Evolutionary conservation across 2,888 invertebrate genomes (phyloP).

Genomic region (Ecdyonurus torrentis): DNA sequence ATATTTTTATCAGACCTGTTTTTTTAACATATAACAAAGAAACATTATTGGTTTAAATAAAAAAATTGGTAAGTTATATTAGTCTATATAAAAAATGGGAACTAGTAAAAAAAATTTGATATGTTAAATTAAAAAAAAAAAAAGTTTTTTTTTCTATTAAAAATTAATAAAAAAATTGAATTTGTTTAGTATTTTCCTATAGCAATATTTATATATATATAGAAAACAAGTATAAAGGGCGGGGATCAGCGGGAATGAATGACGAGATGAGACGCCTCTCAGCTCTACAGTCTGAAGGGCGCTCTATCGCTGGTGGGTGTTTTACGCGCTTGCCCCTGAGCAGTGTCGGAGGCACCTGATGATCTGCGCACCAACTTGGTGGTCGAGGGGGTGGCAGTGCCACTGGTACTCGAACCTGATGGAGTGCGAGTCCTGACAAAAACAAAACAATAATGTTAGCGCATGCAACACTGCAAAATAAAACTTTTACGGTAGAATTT

Average conservation of each 20-base stretch:
- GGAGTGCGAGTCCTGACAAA: conserved; percentile 53
- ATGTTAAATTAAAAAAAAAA: not conserved
- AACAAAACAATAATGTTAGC: too few species aligned
- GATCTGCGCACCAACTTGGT: conserved; percentile 45
- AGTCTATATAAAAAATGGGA: not conserved
- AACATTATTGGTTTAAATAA: not conserved
- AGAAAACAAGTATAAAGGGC: not conserved
- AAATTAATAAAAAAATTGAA: too few species aligned
- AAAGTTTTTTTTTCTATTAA: not conserved
- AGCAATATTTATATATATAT: not conserved
- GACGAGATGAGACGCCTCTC: too few species aligned
- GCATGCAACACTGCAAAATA: too few species aligned
- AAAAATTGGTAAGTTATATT: not conserved
- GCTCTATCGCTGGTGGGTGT: conserved; percentile 34
- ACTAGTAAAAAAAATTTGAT: not conserved
- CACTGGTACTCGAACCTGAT: conserved; percentile 45
- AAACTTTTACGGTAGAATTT: too few species aligned
- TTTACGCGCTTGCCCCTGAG: conserved; percentile 31
- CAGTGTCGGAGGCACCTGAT: conserved; percentile 50
- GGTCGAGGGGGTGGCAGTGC: conserved; percentile 40
- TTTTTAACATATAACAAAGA: not conserved
- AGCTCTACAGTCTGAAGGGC: conserved; percentile 59
- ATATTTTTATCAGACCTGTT: not conserved
- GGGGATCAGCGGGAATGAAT: not conserved
- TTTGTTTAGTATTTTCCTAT: not conserved